Base-by-base conservation (phyloP, 2,797 vertebrate genomes). In the Gambelia wislizenii region DNA sequence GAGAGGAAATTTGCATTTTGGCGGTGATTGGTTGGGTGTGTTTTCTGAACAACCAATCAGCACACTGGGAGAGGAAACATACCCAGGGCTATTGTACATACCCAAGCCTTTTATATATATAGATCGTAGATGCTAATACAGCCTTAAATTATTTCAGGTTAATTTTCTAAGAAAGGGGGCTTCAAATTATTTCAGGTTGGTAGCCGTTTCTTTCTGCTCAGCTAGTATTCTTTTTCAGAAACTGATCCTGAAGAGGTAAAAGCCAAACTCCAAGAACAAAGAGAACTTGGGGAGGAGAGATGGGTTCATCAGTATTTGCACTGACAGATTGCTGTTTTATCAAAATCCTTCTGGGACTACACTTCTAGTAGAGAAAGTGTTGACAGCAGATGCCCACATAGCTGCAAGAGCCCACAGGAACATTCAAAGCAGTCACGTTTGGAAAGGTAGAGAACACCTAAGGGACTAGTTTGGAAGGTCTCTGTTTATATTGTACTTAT, bases 321-420 rank as follows among this genome's bases (percentile, higher is more conserved):
- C 6, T 47, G 76, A 69, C 89, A 94, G 90, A 89, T 84, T 95
- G 92, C 70, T 89, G n/a, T 59, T 88, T 87, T 61, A 42, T 89
- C 85, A 70, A 72, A 88, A 93, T 25, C 54, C 91, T 78, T 22
- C 12, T 42, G 90, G 90, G 91, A 93, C 86, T 69, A 9, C 39
- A 78, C 70, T 89, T 18, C 7, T 30, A 76, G 85, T 49, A 54
- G 90, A 87, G 87, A 95, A 90, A 87, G 52, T 85, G 9, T 84
- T 42, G 64, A 69, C 54, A 92, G 87, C 96, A 97, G 96, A 93
- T 95, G 93, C 18, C 64, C 1, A 76, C 88, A 25, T 95, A 96
- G 95, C 96, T 96, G 95, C 91, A 93, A n/a, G 67, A 95, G 89
- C 85, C 89, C 54, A 6, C 10, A 36, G 1, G 76, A 91, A 84